These are phyloP conservation scores for Euschistus heros DNA, from an alignment of 1,140 invertebrate genomes.

Conservation along the genomic window DNA sequence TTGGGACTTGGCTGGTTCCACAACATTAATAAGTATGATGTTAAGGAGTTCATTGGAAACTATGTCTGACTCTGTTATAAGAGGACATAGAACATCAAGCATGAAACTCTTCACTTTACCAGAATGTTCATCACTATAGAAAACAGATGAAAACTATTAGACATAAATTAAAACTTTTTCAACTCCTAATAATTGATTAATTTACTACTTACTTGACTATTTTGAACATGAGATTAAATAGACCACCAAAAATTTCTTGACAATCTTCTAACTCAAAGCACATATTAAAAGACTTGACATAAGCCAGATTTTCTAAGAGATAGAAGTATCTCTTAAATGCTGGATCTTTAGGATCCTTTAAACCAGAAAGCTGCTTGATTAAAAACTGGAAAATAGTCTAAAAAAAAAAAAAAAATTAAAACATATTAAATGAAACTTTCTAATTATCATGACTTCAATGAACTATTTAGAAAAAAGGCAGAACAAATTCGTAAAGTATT, in stretches of 20 bases:
- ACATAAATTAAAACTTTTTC: too few relatives aligned
- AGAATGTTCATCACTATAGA: conserved; percentile 83
- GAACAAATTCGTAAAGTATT: too few relatives aligned
- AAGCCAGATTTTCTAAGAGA: conserved; percentile 86
- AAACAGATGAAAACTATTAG: conserved; percentile 18
- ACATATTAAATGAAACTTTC: too few relatives aligned
- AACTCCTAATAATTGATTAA: background rate
- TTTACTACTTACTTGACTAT: conserved; percentile 74
- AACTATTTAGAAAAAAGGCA: too few relatives aligned
- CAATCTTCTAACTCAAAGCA: conserved; percentile 96
- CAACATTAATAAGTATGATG: conserved; percentile 87
- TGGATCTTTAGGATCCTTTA: conserved; percentile 92
- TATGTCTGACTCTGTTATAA: conserved; percentile 90
- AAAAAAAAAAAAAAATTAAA: conserved; percentile 33
- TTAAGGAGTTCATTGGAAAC: conserved; percentile 89
- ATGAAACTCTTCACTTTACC: conserved; percentile 93
- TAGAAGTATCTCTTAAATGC: conserved; percentile 98
- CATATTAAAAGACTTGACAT: conserved; percentile 98
- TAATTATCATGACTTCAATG: too few relatives aligned
- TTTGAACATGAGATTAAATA: conserved; percentile 92
- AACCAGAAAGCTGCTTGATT: conserved; percentile 84
- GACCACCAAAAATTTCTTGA: conserved; percentile 88
- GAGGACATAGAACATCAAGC: conserved; percentile 84
- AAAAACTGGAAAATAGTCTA: conserved; percentile 92
- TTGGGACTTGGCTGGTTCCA: conserved; percentile 88